phyloP scores from a whole-genome alignment of 2,797 vertebrate genomes.

The Lacerta agilis region DNA sequence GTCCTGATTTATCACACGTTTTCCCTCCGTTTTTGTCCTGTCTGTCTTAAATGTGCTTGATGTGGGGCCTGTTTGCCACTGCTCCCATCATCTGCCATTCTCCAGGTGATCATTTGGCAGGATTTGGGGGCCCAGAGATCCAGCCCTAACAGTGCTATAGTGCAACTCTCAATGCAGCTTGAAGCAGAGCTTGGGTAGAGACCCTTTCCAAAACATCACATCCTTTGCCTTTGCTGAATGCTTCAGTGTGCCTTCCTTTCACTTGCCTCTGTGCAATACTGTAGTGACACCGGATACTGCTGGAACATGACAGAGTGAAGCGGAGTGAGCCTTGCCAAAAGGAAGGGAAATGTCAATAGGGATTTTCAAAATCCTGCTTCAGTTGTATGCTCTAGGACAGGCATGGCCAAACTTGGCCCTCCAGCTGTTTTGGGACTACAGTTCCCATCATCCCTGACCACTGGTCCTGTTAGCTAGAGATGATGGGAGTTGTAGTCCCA shows the following conservation, averaged over 20 bases:
- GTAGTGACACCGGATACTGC: constrained; percentile 8
- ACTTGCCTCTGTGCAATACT: neutral
- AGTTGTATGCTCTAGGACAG: constrained; percentile 11
- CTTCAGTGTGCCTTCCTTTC: neutral
- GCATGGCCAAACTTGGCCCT: no score
- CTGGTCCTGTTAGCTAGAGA: no score
- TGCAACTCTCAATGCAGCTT: neutral
- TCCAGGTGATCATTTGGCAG: no score
- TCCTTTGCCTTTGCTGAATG: neutral
- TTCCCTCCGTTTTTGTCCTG: no score
- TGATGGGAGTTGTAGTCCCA: neutral
- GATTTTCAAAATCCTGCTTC: constrained; percentile 48
- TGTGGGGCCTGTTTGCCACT: no score
- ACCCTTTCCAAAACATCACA: neutral
- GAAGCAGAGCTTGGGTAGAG: neutral
- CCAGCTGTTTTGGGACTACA: no score
- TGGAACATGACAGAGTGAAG: constrained; percentile 22
- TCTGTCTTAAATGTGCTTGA: no score
- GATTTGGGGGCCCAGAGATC: no score
- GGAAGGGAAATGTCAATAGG: constrained; percentile 33
- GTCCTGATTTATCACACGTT: no score
- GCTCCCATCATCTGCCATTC: no score
- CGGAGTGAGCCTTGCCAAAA: neutral
- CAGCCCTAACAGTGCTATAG: no score
- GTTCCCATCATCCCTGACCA: no score